Evolutionary conservation across 2,888 invertebrate genomes (phyloP).

Genomic region (Ochropleura leucogaster): DNA sequence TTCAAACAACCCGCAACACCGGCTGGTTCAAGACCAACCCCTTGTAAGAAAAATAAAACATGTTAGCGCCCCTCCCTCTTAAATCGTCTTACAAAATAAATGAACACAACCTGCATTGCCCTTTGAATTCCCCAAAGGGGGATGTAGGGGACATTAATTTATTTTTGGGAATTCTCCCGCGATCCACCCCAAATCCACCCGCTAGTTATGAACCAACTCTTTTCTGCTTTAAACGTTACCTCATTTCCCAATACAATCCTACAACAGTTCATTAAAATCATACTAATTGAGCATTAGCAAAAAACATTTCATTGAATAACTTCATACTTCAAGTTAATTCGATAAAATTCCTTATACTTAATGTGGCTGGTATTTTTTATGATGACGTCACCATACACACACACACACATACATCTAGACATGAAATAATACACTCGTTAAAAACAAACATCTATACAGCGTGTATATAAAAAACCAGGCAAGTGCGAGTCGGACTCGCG

Average conservation of each 20-base stretch:
- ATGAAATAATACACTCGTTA: slow-evolving; percentile 6
- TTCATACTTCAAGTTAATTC: slow-evolving; percentile 16
- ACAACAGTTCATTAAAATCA: background rate
- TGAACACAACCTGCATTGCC: too few species aligned
- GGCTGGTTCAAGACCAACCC: too few species aligned
- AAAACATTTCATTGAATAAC: slow-evolving; percentile 42
- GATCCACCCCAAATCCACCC: too few species aligned
- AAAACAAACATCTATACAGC: slow-evolving; percentile 23
- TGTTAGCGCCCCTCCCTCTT: too few species aligned
- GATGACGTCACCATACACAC: slow-evolving; percentile 24
- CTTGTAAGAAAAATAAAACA: too few species aligned
- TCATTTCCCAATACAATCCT: background rate
- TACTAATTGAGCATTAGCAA: background rate
- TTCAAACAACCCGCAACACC: too few species aligned
- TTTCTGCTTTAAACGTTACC: background rate
- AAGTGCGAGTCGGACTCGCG: too few species aligned
- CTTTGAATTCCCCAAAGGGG: too few species aligned
- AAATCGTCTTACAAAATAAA: too few species aligned
- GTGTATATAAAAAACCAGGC: background rate
- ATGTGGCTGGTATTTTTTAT: slow-evolving; percentile 10
- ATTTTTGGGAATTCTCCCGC: too few species aligned
- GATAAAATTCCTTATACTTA: slow-evolving; percentile 13
- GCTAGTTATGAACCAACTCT: too few species aligned
- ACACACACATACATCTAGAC: slow-evolving; percentile 7
- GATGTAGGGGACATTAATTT: too few species aligned